Evolutionary conservation across 2,113 vertebrate genomes (phyloP), one percentile per base, ranked within the genome.

Genomic region (Setophaga kirtlandii): DNA sequence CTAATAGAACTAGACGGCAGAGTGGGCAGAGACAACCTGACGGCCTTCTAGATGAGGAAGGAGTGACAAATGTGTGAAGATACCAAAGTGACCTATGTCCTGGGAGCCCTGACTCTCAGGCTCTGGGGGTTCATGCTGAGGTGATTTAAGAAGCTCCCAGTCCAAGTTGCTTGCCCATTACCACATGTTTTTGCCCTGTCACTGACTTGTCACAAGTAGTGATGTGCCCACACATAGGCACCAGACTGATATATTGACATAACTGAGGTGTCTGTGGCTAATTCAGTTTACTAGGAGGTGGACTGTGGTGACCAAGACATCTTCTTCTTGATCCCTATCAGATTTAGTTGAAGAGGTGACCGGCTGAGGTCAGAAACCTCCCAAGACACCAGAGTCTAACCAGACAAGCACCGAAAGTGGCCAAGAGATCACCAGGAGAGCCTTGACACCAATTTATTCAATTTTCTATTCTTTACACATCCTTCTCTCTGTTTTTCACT

Each of bases 1-100:
- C 44, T 73, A 53, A 78, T 89, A 93, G 92, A 95, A 92, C 77
- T 52, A 83, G 60, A 68, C 0, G 0, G 5, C 31, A 67, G 50
- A 85, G 76, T 42, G 30, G 68, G 92, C n/a, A 53, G 90, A 81
- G 31, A 35, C 53, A 74, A 23, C 23, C 75, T 83, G 37, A 21
- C 6, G 10, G 60, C 83, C 80, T 92, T 93, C 92, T 49, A 47
- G 52, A 93, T 96, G 90, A 93, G 90, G 92, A 96, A 96, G 73
- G 23, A 89, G 46, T 71, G 69, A 79, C 49, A 69, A 90, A 68
- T 60, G 76, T 1, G 2, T 52, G 52, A 83, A 92, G 35, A n/a
- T 47, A 89, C 31, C 64, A 21, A 89, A 68, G 17, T 84, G 52
- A 68, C 35, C 39, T 68, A 1, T 55, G 44, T 63, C 60, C 31